phyloP scores from a whole-genome alignment of 1,140 invertebrate genomes.

The Meloidogyne chitwoodi region DNA sequence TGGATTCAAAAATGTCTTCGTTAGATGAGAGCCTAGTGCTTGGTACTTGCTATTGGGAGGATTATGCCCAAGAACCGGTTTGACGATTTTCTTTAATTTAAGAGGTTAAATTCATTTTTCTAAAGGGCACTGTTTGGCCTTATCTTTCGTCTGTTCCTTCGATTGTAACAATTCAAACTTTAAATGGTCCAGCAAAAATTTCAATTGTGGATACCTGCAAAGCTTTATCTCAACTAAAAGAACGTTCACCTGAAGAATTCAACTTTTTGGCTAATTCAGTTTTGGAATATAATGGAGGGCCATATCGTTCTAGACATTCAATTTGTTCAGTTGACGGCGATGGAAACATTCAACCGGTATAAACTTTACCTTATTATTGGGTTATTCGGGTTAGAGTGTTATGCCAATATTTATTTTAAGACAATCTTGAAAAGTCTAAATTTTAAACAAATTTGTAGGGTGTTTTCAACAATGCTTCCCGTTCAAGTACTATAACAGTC shows the following conservation, averaged over 20 bases:
- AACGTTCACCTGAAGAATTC: constrained; percentile 22
- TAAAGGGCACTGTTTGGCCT: constrained; percentile 32
- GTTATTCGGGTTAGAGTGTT: no score
- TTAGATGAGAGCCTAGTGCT: constrained; percentile 4
- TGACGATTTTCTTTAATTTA: background rate
- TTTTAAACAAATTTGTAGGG: constrained; percentile 22
- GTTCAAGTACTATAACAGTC: constrained; percentile 32
- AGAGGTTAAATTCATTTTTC: background rate
- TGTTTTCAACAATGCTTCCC: constrained; percentile 36
- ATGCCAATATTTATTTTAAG: background rate
- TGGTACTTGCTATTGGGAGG: constrained; percentile 29
- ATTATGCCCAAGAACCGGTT: constrained; percentile 25
- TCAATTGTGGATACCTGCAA: constrained; percentile 28
- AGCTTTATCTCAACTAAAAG: constrained; percentile 13
- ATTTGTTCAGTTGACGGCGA: constrained; percentile 14
- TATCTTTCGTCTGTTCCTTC: constrained; percentile 31
- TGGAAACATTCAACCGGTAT: constrained; percentile 30
- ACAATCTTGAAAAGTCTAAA: background rate
- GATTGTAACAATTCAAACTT: constrained; percentile 18
- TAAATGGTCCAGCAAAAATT: constrained; percentile 27
- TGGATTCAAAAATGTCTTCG: background rate
- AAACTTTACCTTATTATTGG: no score
- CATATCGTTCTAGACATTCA: constrained; percentile 25
- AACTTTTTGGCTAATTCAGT: constrained; percentile 25
- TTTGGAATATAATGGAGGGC: constrained; percentile 33